These are phyloP conservation scores for Drosophila seguyi DNA, from an alignment of 1,140 invertebrate genomes.

Conservation along the genomic window DNA sequence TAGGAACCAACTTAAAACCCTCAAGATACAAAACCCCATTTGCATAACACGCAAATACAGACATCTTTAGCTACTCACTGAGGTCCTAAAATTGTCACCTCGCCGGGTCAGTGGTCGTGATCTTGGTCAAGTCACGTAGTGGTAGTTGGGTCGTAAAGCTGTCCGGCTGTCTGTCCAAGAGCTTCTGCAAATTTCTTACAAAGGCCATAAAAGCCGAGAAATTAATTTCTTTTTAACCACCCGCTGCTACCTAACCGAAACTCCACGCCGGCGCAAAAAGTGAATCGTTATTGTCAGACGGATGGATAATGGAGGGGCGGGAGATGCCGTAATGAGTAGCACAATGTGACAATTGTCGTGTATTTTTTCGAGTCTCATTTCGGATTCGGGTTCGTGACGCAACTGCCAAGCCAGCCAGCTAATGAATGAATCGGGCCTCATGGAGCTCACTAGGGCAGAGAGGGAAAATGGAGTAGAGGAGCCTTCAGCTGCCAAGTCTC, in stretches of 20 bases:
- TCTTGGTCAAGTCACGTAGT: constrained; percentile 46
- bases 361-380: constrained; percentile 55
- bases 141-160: constrained; percentile 39
- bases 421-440: constrained; percentile 48
- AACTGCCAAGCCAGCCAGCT: constrained; percentile 33
- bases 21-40: constrained; percentile 9
- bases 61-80: constrained; percentile 15
- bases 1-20: neutral
- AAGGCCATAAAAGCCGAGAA: constrained; percentile 41
- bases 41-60: constrained; percentile 14
- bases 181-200: constrained; percentile 36
- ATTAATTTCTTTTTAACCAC: constrained; percentile 55
- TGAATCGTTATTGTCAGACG: constrained; percentile 39
- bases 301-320: constrained; percentile 36
- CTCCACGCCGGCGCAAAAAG: constrained; percentile 18
- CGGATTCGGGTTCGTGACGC: constrained; percentile 53
- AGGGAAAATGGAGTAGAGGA: neutral
- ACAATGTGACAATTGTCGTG: constrained; percentile 77
- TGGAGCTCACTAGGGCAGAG: constrained; percentile 29
- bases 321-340: constrained; percentile 73
- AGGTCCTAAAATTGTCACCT: constrained; percentile 33
- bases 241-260: constrained; percentile 17
- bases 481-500: constrained; percentile 3
- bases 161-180: constrained; percentile 26
- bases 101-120: constrained; percentile 48